Conservation (phyloP, 2,113 vertebrate genomes). For the Ginglymostoma cirratum region DNA sequence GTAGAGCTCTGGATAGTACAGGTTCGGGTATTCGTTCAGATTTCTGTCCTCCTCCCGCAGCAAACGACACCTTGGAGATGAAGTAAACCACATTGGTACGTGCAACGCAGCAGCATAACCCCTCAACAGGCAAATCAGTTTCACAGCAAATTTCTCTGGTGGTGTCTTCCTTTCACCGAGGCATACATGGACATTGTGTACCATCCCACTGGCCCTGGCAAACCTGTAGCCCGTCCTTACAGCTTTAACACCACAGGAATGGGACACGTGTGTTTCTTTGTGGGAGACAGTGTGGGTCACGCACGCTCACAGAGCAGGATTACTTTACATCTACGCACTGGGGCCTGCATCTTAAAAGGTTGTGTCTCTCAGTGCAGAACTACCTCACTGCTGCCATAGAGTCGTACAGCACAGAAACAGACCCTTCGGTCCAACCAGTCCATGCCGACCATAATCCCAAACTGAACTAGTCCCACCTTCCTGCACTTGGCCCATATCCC, state of each 20-base stretch:
- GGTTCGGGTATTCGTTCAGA: constrained; percentile 54
- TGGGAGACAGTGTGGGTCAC: no score
- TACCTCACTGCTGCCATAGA: background rate
- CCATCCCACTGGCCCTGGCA: background rate
- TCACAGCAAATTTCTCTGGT: background rate
- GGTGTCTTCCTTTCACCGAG: background rate
- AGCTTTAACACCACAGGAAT: background rate
- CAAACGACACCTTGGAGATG: constrained; percentile 52
- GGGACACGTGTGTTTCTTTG: no score
- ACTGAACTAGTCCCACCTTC: no score
- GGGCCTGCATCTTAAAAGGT: no score
- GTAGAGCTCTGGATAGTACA: constrained; percentile 61
- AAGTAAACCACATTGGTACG: constrained; percentile 2
- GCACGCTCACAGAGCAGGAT: no score
- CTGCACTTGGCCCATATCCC: no score
- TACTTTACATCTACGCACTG: no score
- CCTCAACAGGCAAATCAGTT: background rate
- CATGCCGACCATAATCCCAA: no score
- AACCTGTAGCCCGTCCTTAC: background rate
- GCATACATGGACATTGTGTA: no score
- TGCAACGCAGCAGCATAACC: background rate
- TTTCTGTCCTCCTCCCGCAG: constrained; percentile 56
- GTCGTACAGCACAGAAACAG: no score
- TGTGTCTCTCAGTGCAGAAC: no score
- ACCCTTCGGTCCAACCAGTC: no score